These are phyloP conservation scores for Agrochola litura DNA, from an alignment of 2,888 invertebrate species.

Conservation along the genomic window DNA sequence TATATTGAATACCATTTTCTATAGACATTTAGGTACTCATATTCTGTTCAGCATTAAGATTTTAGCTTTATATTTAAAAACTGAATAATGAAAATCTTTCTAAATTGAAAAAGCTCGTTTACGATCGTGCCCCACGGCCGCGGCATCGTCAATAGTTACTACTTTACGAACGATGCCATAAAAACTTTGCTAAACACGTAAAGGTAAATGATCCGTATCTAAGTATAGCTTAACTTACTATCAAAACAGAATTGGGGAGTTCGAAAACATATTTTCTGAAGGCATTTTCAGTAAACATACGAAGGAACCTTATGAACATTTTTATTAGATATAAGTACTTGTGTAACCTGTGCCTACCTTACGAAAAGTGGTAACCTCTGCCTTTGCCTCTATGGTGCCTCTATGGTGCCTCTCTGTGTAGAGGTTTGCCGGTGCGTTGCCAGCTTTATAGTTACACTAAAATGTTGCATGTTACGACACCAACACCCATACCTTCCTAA, in stretches of 20 bases:
- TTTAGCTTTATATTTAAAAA: background rate
- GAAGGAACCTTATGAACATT: background rate
- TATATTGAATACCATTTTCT: background rate
- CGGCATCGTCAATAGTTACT: constrained; percentile 23
- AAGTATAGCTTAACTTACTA: constrained; percentile 37
- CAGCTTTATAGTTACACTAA: background rate
- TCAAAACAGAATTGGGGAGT: constrained; percentile 32
- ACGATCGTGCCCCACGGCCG: background rate
- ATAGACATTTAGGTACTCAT: background rate
- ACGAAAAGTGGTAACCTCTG: background rate
- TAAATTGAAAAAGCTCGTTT: constrained; percentile 24
- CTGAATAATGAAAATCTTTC: background rate
- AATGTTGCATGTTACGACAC: background rate
- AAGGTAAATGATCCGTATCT: constrained; percentile 46
- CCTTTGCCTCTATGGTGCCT: background rate
- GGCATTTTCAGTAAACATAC: constrained; percentile 16
- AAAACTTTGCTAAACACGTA: constrained; percentile 48
- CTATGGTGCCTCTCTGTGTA: background rate
- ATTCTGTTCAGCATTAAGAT: background rate
- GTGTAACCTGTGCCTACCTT: background rate
- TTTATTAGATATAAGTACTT: background rate
- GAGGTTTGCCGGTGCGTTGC: background rate
- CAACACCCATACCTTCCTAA: background rate
- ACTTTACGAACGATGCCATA: constrained; percentile 39
- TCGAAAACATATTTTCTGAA: constrained; percentile 42